Evolutionary conservation across 2,113 vertebrate genomes (phyloP).

Genomic region (Ranitomeya imitator): DNA sequence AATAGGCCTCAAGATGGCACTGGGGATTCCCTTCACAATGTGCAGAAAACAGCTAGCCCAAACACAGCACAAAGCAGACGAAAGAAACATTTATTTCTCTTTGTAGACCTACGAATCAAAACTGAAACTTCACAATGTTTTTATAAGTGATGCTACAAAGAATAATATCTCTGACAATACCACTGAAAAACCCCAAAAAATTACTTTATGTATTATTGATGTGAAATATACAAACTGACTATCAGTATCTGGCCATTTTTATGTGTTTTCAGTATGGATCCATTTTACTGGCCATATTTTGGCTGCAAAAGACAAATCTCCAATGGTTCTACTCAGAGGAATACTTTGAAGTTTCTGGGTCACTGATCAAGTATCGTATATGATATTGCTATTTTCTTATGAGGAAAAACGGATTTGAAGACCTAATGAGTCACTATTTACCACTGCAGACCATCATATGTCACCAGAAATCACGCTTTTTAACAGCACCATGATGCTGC

Average conservation of each 20-base stretch:
- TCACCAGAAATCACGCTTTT: too few relatives aligned
- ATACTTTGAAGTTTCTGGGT: too few relatives aligned
- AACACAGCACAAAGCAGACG: constrained; percentile 8
- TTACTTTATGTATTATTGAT: not conserved
- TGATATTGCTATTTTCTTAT: not conserved
- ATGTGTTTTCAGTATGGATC: not conserved
- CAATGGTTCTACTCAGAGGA: not conserved
- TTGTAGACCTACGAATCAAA: not conserved
- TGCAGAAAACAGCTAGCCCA: constrained; percentile 1
- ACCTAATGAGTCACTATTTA: not conserved
- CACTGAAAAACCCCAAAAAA: not conserved
- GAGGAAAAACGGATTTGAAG: not conserved
- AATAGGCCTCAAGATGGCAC: constrained; percentile 52
- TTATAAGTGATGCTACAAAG: not conserved
- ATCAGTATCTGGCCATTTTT: not conserved
- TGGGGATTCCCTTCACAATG: constrained; percentile 44
- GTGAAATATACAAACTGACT: not conserved
- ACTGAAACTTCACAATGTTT: not conserved
- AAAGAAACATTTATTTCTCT: constrained; percentile 32
- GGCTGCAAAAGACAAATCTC: not conserved
- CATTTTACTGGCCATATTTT: not conserved
- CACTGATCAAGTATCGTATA: not conserved
- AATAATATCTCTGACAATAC: not conserved
- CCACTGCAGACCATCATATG: not conserved
- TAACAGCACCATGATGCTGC: too few relatives aligned